Evolutionary conservation across 2,113 vertebrate species (phyloP).

Genomic region (Elgaria multicarinata): DNA sequence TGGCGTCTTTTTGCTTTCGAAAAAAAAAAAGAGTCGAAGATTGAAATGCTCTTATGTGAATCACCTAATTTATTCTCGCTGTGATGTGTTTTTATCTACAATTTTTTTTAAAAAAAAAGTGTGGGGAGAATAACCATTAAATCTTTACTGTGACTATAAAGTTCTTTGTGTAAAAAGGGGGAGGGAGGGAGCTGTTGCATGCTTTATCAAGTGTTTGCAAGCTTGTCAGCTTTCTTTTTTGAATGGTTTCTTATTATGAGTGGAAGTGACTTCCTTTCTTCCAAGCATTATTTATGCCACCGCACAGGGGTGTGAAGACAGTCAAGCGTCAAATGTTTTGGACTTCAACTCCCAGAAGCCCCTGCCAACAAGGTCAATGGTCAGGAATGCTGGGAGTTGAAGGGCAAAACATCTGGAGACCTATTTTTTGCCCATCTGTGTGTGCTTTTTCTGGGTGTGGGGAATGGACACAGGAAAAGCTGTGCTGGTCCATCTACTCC

Average conservation of each 20-base stretch:
- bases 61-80: slow-evolving; percentile 2
- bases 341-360: too few species aligned
- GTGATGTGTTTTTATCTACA: neutral
- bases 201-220: slow-evolving; percentile 16
- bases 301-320: neutral
- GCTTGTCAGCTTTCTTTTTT: neutral
- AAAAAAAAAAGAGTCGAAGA: neutral
- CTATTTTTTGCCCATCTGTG: neutral
- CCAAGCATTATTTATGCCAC: slow-evolving; percentile 7
- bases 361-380: too few species aligned
- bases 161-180: slow-evolving; percentile 25
- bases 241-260: slow-evolving; percentile 30
- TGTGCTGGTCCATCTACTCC: neutral
- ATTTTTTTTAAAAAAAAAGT: neutral
- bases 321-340: too few species aligned
- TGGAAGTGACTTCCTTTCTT: slow-evolving; percentile 21
- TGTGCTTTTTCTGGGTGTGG: neutral
- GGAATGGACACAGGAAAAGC: neutral
- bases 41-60: slow-evolving; percentile 21
- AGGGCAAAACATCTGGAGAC: too few species aligned
- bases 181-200: neutral
- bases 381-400: too few species aligned
- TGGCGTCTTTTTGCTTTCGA: neutral
- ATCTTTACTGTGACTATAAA: neutral
- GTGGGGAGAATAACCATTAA: neutral